phyloP scores from a whole-genome alignment of 23 tunicate genomes.

The Clavelina lepadiformis region DNA sequence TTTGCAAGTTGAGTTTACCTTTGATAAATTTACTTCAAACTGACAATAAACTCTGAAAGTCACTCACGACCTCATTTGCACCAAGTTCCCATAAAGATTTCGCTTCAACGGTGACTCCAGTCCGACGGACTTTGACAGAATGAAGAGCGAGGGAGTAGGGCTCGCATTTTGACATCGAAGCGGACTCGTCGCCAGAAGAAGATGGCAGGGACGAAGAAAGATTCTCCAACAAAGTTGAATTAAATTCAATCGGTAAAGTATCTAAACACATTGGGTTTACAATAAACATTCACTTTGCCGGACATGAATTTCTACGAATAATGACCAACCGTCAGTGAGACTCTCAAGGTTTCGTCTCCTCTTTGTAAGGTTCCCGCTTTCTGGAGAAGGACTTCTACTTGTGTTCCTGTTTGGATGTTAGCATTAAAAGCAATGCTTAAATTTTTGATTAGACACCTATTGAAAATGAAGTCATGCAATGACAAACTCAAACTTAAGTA shows the following conservation, averaged over 20 bases:
- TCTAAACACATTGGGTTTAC: too few relatives aligned
- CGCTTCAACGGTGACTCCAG: constrained; percentile 88
- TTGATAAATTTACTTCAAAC: too few relatives aligned
- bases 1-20: too few relatives aligned
- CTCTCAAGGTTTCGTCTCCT: constrained; percentile 3
- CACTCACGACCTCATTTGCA: constrained; percentile 42
- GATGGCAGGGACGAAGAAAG: constrained; percentile 7
- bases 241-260: too few relatives aligned
- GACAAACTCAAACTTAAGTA: neutral
- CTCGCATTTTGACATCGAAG: constrained; percentile 13
- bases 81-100: constrained; percentile 83
- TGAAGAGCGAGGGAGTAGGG: constrained; percentile 80
- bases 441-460: too few relatives aligned
- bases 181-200: neutral
- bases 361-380: neutral
- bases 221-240: too few relatives aligned
- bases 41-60: too few relatives aligned
- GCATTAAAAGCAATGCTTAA: too few relatives aligned
- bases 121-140: constrained; percentile 82
- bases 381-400: constrained; percentile 17
- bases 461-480: too few relatives aligned
- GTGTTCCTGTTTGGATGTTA: neutral
- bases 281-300: too few relatives aligned
- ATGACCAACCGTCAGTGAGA: neutral
- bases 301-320: neutral